phyloP scores from a whole-genome alignment of 2,113 vertebrate genomes.

The Oplegnathus fasciatus region DNA sequence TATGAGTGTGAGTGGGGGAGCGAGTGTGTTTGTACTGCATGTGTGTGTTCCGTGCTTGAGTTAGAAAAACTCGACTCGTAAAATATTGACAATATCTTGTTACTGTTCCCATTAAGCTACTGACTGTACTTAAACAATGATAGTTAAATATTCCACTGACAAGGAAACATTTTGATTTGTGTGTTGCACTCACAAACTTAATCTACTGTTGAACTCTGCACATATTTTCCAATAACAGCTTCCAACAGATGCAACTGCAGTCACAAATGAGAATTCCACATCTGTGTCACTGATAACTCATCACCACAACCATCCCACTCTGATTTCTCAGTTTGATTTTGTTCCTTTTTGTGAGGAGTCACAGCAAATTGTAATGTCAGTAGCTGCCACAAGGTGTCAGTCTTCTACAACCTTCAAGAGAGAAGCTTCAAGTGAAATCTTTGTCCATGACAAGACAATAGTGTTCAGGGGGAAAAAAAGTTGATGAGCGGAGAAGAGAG shows the following conservation, averaged over 20 bases:
- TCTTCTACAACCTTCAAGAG: constrained; percentile 9
- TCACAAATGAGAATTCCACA: too few relatives aligned
- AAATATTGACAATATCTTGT: neutral
- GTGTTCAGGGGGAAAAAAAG: neutral
- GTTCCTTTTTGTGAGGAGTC: neutral
- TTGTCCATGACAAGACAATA: neutral
- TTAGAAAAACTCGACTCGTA: neutral
- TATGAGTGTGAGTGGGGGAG: neutral
- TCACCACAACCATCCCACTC: neutral
- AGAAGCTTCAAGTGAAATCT: neutral
- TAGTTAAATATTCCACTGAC: neutral
- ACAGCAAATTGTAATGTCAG: constrained; percentile 11
- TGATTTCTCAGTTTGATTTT: neutral
- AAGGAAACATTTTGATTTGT: neutral
- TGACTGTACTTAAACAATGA: neutral
- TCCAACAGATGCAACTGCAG: neutral
- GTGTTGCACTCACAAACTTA: neutral
- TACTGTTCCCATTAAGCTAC: neutral
- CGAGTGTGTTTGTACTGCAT: neutral
- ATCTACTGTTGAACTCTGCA: neutral
- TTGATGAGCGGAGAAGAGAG: neutral
- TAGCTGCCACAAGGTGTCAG: constrained; percentile 62
- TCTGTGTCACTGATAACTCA: neutral
- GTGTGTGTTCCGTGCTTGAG: neutral
- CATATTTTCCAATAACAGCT: neutral